Conservation (phyloP, 2,888 invertebrate genomes). For the Tanytarsus gracilentus region DNA sequence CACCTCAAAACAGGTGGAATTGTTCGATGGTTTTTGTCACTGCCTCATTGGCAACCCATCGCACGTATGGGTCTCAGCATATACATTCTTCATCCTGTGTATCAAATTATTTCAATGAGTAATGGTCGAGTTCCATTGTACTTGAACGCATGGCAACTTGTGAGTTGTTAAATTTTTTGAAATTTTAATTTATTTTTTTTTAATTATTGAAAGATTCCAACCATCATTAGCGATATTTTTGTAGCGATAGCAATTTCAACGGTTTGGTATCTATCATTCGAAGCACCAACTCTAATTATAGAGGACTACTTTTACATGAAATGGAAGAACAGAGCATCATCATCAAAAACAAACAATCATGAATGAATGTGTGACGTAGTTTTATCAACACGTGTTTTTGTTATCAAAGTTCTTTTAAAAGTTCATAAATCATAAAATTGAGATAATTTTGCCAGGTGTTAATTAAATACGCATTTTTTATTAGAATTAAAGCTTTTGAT, state of each 20-base stretch:
- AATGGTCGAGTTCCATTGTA: neutral
- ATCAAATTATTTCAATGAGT: constrained; percentile 31
- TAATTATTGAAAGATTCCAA: constrained; percentile 33
- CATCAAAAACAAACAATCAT: no score
- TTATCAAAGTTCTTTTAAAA: no score
- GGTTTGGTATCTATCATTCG: constrained; percentile 45
- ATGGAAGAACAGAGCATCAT: no score
- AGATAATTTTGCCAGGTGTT: no score
- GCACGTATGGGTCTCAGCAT: constrained; percentile 49
- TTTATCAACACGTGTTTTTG: no score
- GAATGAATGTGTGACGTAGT: no score
- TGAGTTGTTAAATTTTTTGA: neutral
- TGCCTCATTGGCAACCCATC: constrained; percentile 46
- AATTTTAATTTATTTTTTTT: neutral
- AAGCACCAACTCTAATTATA: constrained; percentile 44
- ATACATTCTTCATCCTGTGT: constrained; percentile 46
- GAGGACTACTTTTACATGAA: constrained; percentile 36
- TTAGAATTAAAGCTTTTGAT: no score
- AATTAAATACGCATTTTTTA: no score
- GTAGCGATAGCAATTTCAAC: constrained; percentile 39
- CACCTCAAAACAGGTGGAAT: constrained; percentile 4
- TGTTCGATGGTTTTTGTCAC: constrained; percentile 46
- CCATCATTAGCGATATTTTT: constrained; percentile 44
- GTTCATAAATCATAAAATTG: no score
- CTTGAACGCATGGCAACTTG: neutral